These are phyloP conservation scores for Andrena bicolor DNA, from an alignment of 2,888 invertebrate genomes.

Conservation along the genomic window DNA sequence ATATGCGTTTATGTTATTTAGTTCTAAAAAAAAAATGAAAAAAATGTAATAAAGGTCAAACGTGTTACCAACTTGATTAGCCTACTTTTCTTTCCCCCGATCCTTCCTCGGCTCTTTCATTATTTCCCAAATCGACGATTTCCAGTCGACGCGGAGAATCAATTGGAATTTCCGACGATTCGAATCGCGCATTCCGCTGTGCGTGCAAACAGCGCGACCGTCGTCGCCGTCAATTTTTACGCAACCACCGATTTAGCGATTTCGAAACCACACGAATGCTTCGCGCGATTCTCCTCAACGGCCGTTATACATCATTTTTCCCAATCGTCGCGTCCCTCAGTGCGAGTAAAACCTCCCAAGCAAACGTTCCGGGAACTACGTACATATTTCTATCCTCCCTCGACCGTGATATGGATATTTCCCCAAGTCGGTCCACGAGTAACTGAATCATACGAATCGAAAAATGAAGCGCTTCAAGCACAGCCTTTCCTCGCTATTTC, in stretches of 20 bases:
- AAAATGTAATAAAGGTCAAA: conserved; percentile 83
- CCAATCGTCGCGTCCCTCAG: conserved; percentile 42
- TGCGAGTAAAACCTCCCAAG: conserved; percentile 34
- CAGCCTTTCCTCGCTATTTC: conserved; percentile 6
- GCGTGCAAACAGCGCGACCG: conserved; percentile 44
- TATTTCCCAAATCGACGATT: not conserved
- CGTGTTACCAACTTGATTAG: conserved; percentile 79
- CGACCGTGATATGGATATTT: conserved; percentile 32
- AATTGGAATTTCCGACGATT: conserved; percentile 20
- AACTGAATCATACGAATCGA: not conserved
- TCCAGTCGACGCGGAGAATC: not conserved
- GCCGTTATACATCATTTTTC: conserved; percentile 39
- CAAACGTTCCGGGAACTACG: conserved; percentile 7
- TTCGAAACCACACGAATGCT: conserved; percentile 50
- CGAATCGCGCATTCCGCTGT: conserved; percentile 47
- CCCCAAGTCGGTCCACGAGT: not conserved
- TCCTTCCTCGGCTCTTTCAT: not conserved
- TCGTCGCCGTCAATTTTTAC: conserved; percentile 28
- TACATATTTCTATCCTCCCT: not conserved
- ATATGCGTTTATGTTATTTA: conserved; percentile 84
- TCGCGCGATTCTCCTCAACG: conserved; percentile 22
- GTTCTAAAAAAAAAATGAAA: conserved; percentile 81
- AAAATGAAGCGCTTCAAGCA: conserved; percentile 42
- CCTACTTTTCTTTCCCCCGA: conserved; percentile 47
- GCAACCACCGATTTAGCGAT: conserved; percentile 44